phyloP scores from a whole-genome alignment of 2,888 invertebrate species.

The Subacronicta megacephala region DNA sequence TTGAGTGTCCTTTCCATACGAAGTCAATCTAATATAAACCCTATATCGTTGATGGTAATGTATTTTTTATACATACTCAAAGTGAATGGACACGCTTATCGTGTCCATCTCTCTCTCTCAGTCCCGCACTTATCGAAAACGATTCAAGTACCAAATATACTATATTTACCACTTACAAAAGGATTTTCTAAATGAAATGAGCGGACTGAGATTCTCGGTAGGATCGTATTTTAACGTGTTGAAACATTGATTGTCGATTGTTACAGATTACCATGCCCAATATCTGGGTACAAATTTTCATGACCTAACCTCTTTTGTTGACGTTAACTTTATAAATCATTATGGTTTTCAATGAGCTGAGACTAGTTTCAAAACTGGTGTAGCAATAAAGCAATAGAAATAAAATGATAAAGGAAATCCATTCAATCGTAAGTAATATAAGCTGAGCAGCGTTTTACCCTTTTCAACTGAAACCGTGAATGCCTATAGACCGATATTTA shows the following conservation, averaged over 20 bases:
- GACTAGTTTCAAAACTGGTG: neutral
- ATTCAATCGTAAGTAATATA: conserved; percentile 26
- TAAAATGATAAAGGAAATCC: conserved; percentile 2
- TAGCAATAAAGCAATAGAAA: conserved; percentile 5
- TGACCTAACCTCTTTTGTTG: no score
- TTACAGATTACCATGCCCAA: no score
- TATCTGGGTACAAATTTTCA: neutral
- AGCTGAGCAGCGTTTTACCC: conserved; percentile 17
- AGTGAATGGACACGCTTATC: no score
- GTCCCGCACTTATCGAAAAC: neutral
- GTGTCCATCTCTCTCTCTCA: no score
- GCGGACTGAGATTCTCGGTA: neutral
- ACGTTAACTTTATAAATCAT: no score
- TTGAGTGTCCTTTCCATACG: no score
- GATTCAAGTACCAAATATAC: neutral
- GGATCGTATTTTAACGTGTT: neutral
- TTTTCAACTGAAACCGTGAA: conserved; percentile 14
- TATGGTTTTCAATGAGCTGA: no score
- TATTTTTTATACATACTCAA: neutral
- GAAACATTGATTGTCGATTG: neutral
- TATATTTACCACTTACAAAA: neutral
- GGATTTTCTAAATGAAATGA: neutral
- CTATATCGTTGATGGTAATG: no score
- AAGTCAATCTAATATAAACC: no score
- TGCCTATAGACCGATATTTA: conserved; percentile 1